Evolutionary conservation across 1,140 invertebrate genomes (phyloP).

Genomic region (Neodiprion fabricii): DNA sequence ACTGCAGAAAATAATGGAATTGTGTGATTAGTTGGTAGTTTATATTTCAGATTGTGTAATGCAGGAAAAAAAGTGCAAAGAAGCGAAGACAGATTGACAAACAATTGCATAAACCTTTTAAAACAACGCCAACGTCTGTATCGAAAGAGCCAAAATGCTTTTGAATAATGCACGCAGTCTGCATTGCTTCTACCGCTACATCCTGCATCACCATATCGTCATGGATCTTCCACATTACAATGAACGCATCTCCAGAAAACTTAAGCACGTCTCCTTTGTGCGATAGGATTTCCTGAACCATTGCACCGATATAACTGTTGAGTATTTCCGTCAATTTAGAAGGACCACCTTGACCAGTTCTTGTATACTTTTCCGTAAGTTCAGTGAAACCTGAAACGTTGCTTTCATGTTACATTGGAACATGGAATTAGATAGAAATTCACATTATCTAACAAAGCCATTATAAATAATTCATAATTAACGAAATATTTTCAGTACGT

Average conservation of each 20-base stretch:
- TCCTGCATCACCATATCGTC: constrained; percentile 62
- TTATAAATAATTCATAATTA: constrained; percentile 13
- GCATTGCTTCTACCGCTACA: constrained; percentile 66
- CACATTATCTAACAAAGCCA: neutral
- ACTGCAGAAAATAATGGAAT: constrained; percentile 51
- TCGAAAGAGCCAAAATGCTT: constrained; percentile 67
- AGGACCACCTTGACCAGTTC: constrained; percentile 66
- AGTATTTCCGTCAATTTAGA: constrained; percentile 69
- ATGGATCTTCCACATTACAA: constrained; percentile 67
- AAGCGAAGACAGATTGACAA: constrained; percentile 34
- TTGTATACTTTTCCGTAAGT: constrained; percentile 68
- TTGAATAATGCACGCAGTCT: constrained; percentile 69
- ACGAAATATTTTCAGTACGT: constrained; percentile 16
- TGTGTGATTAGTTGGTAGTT: constrained; percentile 5
- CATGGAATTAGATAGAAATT: constrained; percentile 9
- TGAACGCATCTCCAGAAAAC: constrained; percentile 73
- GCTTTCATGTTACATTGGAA: constrained; percentile 11
- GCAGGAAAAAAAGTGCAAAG: constrained; percentile 13
- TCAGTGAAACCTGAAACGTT: constrained; percentile 66
- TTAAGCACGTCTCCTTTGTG: constrained; percentile 72
- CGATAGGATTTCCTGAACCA: constrained; percentile 70
- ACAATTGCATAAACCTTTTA: constrained; percentile 56
- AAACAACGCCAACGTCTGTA: constrained; percentile 66
- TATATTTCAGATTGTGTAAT: neutral
- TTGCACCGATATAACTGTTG: constrained; percentile 71